These are phyloP conservation scores for Sapayoa aenigma DNA, from an alignment of 2,113 vertebrate species.

Conservation along the genomic window DNA sequence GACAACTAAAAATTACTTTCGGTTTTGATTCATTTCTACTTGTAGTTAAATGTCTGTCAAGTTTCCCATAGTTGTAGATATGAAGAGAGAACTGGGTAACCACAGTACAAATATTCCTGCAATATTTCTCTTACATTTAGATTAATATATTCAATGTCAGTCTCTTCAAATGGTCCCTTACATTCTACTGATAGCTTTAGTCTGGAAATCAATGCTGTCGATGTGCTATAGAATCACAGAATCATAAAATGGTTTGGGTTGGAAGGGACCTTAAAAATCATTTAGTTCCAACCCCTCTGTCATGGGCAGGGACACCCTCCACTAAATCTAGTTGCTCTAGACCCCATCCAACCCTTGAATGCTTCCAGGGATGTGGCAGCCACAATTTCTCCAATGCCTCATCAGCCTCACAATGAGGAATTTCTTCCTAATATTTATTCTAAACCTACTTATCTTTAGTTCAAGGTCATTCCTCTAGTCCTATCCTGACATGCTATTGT, in stretches of 20 bases:
- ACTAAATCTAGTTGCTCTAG: not conserved
- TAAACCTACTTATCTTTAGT: not conserved
- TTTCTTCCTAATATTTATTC: not conserved
- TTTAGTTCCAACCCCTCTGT: not conserved
- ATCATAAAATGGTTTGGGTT: not conserved
- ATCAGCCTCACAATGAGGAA: not conserved
- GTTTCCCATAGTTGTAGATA: not conserved
- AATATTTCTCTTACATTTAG: not conserved
- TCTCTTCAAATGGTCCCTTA: not conserved
- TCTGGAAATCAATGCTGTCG: not conserved
- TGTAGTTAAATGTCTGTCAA: not conserved
- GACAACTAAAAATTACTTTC: not conserved
- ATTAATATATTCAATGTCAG: not conserved
- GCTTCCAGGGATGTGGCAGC: not conserved
- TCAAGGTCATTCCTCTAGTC: not conserved
- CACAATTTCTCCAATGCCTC: not conserved
- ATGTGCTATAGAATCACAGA: not conserved
- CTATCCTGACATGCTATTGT: not conserved
- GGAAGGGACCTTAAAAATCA: not conserved
- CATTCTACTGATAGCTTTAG: not conserved
- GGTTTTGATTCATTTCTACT: not conserved
- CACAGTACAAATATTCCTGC: not conserved
- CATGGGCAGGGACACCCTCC: rapidly evolving
- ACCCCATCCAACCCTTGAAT: not conserved
- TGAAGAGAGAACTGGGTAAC: not conserved